Conservation (phyloP, 92 coral and sea anemone species). For the Epizoanthus rinbou region DNA sequence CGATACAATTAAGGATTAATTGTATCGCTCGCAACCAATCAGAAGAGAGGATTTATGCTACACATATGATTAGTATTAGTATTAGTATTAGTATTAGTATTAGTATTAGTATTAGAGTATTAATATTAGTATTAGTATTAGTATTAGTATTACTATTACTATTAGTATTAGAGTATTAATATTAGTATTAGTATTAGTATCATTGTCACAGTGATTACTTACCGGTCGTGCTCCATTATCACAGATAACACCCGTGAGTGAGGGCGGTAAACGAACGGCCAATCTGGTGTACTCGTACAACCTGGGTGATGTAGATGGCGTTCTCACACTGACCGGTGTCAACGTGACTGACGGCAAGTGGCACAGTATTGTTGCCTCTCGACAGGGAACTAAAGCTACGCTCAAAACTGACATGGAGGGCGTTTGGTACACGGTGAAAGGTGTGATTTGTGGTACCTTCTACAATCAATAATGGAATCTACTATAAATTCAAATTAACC, state of each 20-base stretch:
- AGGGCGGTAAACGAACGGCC: conserved; percentile 39
- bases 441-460: conserved; percentile 38
- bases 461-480: too few species aligned
- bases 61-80: too few species aligned
- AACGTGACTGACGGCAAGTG: conserved; percentile 90
- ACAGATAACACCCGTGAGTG: conserved; percentile 45
- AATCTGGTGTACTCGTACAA: conserved; percentile 74
- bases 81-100: too few species aligned
- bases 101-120: too few species aligned
- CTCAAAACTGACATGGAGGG: conserved; percentile 72
- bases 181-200: too few species aligned
- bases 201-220: not conserved
- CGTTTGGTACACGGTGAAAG: conserved; percentile 59
- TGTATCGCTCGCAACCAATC: too few species aligned
- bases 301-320: conserved; percentile 58
- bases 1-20: too few species aligned
- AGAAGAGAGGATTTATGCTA: too few species aligned
- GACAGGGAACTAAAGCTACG: conserved; percentile 71
- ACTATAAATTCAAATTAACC: too few species aligned
- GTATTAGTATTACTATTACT: too few species aligned
- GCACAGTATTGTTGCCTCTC: conserved; percentile 71
- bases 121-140: too few species aligned
- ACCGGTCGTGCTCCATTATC: not conserved
- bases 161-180: too few species aligned
- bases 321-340: conserved; percentile 57